Evolutionary conservation across 1,140 invertebrate species (phyloP), one percentile per base, ranked within the genome.

Genomic region (Trachymyrmex cornetzi): DNA sequence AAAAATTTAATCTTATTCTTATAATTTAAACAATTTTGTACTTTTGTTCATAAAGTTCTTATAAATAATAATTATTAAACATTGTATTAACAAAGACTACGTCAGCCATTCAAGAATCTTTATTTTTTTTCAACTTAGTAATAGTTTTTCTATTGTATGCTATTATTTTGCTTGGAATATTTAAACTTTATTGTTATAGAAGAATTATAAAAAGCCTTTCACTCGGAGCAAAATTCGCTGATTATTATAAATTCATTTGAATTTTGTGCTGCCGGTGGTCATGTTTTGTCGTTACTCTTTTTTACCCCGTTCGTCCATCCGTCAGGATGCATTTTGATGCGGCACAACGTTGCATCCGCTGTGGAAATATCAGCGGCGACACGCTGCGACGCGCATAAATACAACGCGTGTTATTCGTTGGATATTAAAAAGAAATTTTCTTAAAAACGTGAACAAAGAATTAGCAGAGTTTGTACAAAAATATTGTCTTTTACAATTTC

Each of bases 301-400:
- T 84, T 74, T 75, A 48, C 27, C 24, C 34, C 80, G 67, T 75
- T 50, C 53, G 79, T 44, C 55, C 69, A 50, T 84, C 55, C 80
- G 69, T 84, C 80, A 75, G 55, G 38, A 84, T 84, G 80, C 80
- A 84, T 84, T 84, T 84, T 84, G 80, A 84, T 84, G 80, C 38
- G 80, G 38, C 55, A 30, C 67, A 72, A 59, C 34, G 67, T 72
- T 69, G 67, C 55, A 75, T 75, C 80, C 80, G 80, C n/a, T 63
- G 55, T 34, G 55, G 55, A 84, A 84, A 84, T 84, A 63, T 84
- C 38, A 75, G 38, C 57, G 27, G 63, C 38, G 80, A 84, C 80
- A 74, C 55, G 80, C 55, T 63, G 80, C 69, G 80, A 50, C 55
- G 88, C 44, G 88, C 87, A 89, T 89, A 89, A 89, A 89, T 93